phyloP scores from a whole-genome alignment of 2,888 invertebrate species.

The Rhaphigaster nebulosa region DNA sequence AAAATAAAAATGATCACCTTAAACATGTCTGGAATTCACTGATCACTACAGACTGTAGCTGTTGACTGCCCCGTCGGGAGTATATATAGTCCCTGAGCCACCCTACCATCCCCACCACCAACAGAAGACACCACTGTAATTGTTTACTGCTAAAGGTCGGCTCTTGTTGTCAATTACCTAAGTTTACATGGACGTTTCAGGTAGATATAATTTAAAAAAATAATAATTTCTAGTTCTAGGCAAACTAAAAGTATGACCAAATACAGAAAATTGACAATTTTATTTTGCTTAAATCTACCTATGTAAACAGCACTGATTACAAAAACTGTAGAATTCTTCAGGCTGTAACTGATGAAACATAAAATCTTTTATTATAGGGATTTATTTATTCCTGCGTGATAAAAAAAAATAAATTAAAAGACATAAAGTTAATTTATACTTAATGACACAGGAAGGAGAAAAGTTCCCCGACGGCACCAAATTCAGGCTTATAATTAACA shows the following conservation, averaged over 20 bases:
- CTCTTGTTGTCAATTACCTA: slow-evolving; percentile 35
- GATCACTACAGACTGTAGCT: slow-evolving; percentile 12
- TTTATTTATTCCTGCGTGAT: no score
- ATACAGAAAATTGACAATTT: background rate
- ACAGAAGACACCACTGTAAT: slow-evolving; percentile 4
- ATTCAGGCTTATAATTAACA: no score
- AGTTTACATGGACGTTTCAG: background rate
- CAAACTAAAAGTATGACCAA: background rate
- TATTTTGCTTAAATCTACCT: background rate
- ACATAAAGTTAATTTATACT: no score
- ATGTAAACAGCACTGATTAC: no score
- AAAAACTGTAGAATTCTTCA: no score
- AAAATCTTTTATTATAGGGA: no score
- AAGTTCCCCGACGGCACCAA: no score
- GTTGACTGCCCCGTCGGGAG: background rate
- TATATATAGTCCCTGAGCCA: slow-evolving; percentile 26
- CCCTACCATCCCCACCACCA: slow-evolving; percentile 5
- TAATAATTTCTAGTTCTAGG: background rate
- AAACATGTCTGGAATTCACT: slow-evolving; percentile 42
- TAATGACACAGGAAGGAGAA: no score
- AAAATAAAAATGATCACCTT: slow-evolving; percentile 38
- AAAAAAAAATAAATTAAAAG: no score
- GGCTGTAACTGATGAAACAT: no score
- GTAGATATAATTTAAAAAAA: background rate
- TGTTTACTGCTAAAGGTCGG: slow-evolving; percentile 46